A percentile compares a stretch with the other conserved stretches of the same genome.
phyloP scores from a whole-genome alignment of 2,888 invertebrate species.

The Sthenelais limicola region DNA sequence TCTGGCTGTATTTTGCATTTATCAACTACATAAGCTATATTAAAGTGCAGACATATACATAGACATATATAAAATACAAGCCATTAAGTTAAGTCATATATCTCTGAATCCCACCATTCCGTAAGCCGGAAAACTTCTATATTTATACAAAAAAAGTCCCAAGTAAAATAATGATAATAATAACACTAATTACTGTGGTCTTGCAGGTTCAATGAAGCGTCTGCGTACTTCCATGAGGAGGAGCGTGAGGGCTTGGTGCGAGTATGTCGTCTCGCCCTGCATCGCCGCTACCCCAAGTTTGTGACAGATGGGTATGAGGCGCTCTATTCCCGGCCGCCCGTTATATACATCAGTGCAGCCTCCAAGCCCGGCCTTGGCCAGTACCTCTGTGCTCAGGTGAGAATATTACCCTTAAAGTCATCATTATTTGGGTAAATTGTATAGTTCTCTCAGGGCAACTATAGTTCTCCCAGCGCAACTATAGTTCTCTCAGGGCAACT shows the following conservation, averaged over 20 bases:
- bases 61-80: no score
- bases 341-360: constrained; percentile 75
- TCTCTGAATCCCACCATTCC: no score
- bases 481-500: no score
- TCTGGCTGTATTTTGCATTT: no score
- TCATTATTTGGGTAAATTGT: background rate
- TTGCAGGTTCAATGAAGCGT: constrained; percentile 83
- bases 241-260: constrained; percentile 88
- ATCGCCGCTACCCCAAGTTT: constrained; percentile 86
- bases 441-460: no score
- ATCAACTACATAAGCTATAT: no score
- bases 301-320: constrained; percentile 88
- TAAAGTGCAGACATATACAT: no score
- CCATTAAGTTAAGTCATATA: no score
- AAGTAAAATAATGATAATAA: no score
- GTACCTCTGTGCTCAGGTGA: constrained; percentile 70
- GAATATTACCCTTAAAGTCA: no score
- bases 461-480: no score
- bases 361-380: constrained; percentile 69
- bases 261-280: constrained; percentile 84
- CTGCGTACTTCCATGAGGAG: constrained; percentile 90
- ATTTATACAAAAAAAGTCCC: no score
- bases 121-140: background rate
- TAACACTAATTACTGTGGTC: background rate
- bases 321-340: constrained; percentile 86